These are phyloP conservation scores for Cryptocheilus praepositus DNA, from an alignment of 2,888 invertebrate species.

Conservation along the genomic window DNA sequence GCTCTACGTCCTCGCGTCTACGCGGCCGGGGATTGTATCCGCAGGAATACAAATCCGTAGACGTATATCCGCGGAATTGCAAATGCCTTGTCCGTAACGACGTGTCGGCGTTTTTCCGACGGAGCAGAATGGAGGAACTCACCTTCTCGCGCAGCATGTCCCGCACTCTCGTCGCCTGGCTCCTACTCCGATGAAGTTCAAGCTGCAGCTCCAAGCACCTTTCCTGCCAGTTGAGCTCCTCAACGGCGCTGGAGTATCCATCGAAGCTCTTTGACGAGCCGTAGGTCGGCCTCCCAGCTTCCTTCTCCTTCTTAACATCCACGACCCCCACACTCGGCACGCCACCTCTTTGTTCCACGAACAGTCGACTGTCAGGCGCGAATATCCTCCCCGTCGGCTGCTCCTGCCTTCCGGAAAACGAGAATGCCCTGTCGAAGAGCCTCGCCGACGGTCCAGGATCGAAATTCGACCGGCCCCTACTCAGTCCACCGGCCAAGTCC, in stretches of 20 bases:
- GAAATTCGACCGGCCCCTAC: slow-evolving; percentile 50
- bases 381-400: slow-evolving; percentile 31
- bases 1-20: no score
- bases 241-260: slow-evolving; percentile 67
- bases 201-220: slow-evolving; percentile 89
- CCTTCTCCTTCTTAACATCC: slow-evolving; percentile 72
- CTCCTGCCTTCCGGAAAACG: slow-evolving; percentile 50
- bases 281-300: slow-evolving; percentile 58
- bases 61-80: no score
- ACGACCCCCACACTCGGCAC: slow-evolving; percentile 23
- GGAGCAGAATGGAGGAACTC: slow-evolving; percentile 58
- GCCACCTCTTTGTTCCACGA: slow-evolving; percentile 46
- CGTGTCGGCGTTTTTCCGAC: no score
- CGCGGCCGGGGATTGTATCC: no score
- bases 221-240: slow-evolving; percentile 90
- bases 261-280: slow-evolving; percentile 70
- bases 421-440: slow-evolving; percentile 60
- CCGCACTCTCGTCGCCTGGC: slow-evolving; percentile 90
- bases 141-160: slow-evolving; percentile 95
- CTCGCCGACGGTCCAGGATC: slow-evolving; percentile 50
- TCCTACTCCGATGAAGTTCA: slow-evolving; percentile 89
- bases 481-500: slow-evolving; percentile 24
- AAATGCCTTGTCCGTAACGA: no score
- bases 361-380: slow-evolving; percentile 38
- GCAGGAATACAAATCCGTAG: no score